A percentile compares a stretch with the other conserved stretches of the same genome.
Conservation (phyloP, 2,888 invertebrate species). For the Isotomurus palustris region DNA sequence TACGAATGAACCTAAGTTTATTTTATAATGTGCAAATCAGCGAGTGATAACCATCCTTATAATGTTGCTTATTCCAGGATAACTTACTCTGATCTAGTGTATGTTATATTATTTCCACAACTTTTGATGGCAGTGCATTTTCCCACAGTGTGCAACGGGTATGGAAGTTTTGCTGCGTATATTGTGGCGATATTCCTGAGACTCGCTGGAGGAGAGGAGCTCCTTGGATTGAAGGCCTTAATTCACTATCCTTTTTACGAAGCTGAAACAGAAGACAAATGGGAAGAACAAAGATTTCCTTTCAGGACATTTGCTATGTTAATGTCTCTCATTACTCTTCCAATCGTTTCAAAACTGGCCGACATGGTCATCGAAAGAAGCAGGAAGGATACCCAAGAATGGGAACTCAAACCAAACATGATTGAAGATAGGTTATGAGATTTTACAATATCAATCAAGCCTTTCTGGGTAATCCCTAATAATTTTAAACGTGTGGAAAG, state of each 20-base stretch:
- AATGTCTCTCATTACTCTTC: constrained; percentile 72
- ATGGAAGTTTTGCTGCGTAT: constrained; percentile 88
- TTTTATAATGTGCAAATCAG: neutral
- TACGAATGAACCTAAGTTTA: constrained; percentile 51
- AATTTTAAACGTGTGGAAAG: no score
- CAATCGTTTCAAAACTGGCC: constrained; percentile 74
- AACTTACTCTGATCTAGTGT: constrained; percentile 97
- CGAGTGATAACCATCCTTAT: neutral
- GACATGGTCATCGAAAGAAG: constrained; percentile 53
- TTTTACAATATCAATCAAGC: no score
- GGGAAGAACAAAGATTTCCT: constrained; percentile 75
- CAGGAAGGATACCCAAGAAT: no score
- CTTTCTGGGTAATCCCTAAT: no score
- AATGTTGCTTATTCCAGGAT: constrained; percentile 61
- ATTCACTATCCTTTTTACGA: constrained; percentile 75
- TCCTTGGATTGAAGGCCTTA: constrained; percentile 73
- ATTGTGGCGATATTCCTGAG: constrained; percentile 76
- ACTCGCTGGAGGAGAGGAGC: constrained; percentile 79
- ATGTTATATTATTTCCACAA: constrained; percentile 97
- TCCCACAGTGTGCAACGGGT: constrained; percentile 90
- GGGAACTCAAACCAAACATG: no score
- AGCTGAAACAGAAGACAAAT: constrained; percentile 50
- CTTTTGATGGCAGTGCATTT: constrained; percentile 96
- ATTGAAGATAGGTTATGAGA: no score
- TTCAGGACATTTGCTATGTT: constrained; percentile 95